Evolutionary conservation across 2,797 vertebrate species (phyloP), one percentile per base, ranked within the genome.

Genomic region (Bradypodion ventrale): DNA sequence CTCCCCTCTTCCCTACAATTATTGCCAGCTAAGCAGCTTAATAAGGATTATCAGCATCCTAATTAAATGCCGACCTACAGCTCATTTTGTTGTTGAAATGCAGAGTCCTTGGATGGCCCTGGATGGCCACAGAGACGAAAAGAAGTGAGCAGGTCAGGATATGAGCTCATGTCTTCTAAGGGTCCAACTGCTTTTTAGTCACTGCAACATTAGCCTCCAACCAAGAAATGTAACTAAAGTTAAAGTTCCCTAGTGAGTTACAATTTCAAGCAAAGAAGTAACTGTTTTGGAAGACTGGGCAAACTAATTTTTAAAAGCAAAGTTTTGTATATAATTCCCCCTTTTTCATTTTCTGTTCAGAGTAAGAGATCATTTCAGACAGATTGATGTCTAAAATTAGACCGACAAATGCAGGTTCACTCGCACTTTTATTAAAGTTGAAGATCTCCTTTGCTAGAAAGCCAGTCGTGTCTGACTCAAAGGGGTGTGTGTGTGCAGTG

Each of bases 61-160:
- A 79, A 79, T 85, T 86, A 89, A 87, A 77, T 78, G 25, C 27
- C 75, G 75, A n/a, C 29, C 74, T 70, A 84, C 84, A 75, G 12
- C 59, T 85, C 80, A 82, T 82, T 83, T 88, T 79, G 35, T 80
- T 70, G 37, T 37, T 37, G 37, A 37, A 37, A 49, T 49, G 46
- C 46, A 49, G 13, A 49, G 46, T 56, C 69, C 75, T 87, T 68
- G 75, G 56, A 85, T 89, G 83, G 83, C 83, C 83, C 46, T 78
- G 73, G 52, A 72, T 52, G 42, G 79, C 52, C 75, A 35, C 0
- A 0, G 84, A 49, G 29, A 60, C 78, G n/a, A 77, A 76, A 83
- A 32, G 40, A 23, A 42, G 40, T 76, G 72, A 65, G 59, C 40
- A 78, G 2, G 25, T 87, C 63, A 81, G 16, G 1, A 21, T 9